A percentile compares a stretch with the other conserved stretches of the same genome.
These are phyloP conservation scores for Elephantulus edwardii DNA, from an alignment of 2,113 vertebrate genomes.

Conservation along the genomic window DNA sequence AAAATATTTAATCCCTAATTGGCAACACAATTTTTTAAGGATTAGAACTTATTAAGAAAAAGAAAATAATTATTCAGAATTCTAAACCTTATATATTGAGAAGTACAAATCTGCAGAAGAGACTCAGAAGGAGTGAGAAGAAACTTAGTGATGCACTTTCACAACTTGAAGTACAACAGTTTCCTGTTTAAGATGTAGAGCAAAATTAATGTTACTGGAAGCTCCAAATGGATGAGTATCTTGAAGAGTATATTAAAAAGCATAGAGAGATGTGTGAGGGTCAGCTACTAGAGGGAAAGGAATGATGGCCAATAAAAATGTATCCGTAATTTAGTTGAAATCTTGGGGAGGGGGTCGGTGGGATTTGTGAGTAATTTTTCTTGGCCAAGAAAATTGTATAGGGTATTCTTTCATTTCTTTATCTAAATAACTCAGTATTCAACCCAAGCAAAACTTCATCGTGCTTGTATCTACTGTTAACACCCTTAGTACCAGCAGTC, in stretches of 20 bases:
- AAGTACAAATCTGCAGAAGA: neutral
- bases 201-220: neutral
- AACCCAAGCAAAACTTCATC: no score
- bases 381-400: neutral
- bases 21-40: neutral
- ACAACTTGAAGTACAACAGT: neutral
- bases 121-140: neutral
- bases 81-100: neutral
- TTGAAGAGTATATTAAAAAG: neutral
- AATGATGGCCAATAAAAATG: neutral
- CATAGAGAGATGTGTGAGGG: neutral
- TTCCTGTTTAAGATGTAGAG: neutral
- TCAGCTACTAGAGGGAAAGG: neutral
- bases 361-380: no score
- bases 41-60: neutral
- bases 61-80: neutral
- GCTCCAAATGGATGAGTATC: neutral
- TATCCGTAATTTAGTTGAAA: neutral
- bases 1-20: neutral
- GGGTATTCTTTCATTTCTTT: neutral
- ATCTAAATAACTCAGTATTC: neutral
- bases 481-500: no score
- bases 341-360: no score
- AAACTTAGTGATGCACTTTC: neutral
- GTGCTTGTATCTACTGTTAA: no score